These are phyloP conservation scores for Marisa cornuarietis DNA, from an alignment of 1,140 invertebrate species.

Conservation along the genomic window DNA sequence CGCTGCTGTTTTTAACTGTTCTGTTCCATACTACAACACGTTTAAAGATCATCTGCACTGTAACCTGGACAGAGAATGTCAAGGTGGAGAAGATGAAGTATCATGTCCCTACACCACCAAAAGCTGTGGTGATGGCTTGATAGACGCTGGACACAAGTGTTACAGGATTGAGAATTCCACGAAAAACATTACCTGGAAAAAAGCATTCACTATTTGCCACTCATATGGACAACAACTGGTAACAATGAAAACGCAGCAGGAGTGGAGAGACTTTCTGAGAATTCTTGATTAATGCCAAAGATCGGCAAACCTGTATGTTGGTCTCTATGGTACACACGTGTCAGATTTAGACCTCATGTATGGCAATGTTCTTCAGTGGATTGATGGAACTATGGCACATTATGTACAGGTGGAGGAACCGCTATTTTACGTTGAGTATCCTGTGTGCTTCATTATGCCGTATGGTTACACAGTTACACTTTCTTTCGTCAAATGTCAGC, in stretches of 20 bases:
- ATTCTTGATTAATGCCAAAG: background rate
- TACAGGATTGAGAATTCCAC: background rate
- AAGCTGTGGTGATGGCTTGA: conserved; percentile 7
- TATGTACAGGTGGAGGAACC: no score
- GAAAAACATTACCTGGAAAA: background rate
- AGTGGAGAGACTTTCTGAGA: conserved; percentile 2
- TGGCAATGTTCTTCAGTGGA: no score
- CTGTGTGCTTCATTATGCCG: no score
- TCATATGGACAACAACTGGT: background rate
- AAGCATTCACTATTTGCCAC: background rate
- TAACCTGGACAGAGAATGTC: conserved; percentile 10
- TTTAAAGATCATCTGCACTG: conserved; percentile 12
- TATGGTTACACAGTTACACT: no score
- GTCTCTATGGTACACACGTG: no score
- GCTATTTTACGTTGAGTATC: no score
- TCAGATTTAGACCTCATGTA: no score
- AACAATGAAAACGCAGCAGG: background rate
- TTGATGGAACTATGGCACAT: no score
- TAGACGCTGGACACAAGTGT: conserved; percentile 15
- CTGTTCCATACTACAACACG: background rate
- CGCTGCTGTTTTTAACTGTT: conserved; percentile 10
- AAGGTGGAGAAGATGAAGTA: background rate
- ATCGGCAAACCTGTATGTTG: no score
- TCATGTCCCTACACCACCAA: conserved; percentile 6
- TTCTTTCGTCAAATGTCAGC: no score